Base-by-base conservation (phyloP, 2,888 invertebrate genomes). In the Agonopterix heracliana region DNA sequence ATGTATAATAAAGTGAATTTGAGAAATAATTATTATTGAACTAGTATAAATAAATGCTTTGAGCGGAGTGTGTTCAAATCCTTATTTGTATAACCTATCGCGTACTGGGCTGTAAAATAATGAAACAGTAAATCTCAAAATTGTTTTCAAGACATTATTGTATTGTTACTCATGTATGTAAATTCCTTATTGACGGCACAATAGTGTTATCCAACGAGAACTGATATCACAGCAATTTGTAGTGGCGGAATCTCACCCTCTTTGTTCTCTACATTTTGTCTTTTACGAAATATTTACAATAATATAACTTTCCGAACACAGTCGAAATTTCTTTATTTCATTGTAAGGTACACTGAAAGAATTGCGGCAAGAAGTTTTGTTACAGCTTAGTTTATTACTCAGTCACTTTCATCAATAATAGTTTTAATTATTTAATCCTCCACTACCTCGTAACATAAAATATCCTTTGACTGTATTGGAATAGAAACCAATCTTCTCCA, bases 181-280 rank as follows among this genome's bases (percentile, higher is more conserved):
- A 26, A 26, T 38, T 38, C 34, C 41, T 45, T 45, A 14, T 12
- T 17, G 41, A 52, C 52, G 53, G 34, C 47, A 35, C 40, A n/a
- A 34, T 49, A 50, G 35, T n/a, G 57, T 66, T 66, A 70, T 70
- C 74, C 75, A 79, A 78, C 72, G 67, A 77, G 74, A 82, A 84
- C 82, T 80, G 81, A 84, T 87, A 87, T 87, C 87, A 87, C 87
- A 87, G 87, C 84, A 81, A 81, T 85, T 83, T 78, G 72, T 78
- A 79, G 74, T 71, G 71, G 72, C 78, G 76, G 60, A 64, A 66
- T 62, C 65, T 66, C 73, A 75, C 73, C 76, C 61, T 70, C 63
- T 65, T 56, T 51, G 51, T 50, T 59, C 26, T 26, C 26, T 26
- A 26, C 26, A 7, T 26, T 26, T 26, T 26, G 26, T 26, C 26